Base-by-base conservation (phyloP, 2,113 vertebrate genomes). In the Fulica atra region DNA sequence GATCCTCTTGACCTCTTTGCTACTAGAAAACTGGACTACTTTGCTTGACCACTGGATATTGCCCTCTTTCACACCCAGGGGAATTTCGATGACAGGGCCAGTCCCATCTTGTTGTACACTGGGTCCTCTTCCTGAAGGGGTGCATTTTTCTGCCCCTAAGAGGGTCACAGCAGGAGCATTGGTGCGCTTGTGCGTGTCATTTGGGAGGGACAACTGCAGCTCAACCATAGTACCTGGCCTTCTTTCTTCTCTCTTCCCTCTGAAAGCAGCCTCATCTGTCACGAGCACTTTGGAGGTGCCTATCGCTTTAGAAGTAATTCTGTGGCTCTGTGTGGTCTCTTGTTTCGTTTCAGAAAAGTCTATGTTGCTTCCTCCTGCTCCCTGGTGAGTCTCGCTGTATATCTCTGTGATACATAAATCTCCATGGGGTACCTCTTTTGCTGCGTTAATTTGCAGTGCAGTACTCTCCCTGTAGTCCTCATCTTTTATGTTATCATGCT, bases 131-230 rank as follows among this genome's bases (percentile, higher is more conserved):
- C 91, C 98, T 95, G 94, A 57, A 90, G 91, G 61, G 77, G 35
- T 44, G 7, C 71, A 48, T 35, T 95, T 92, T 76, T 98, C 98
- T 60, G 97, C 81, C 77, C 98, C 98, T 48, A 68, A 63, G 74
- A 98, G 96, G 94, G 98, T 97, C 68, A 98, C 98, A 28, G 97
- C 93, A 57, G 98, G 96, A 56, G 95, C 63, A 33, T 17, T 95
- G 28, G 81, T 59, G 54, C 96, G 94, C 9, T 97, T 95, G 69
- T 96, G 92, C 2, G 46, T 74, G 10, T 98, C 98, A 82, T 97
- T 96, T 8, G 98, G 91, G 44, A 99, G 97, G 57, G 98, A 98
- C 82, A 99, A 93, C 94, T 99, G 99, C 69, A 99, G 95, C 97
- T 99, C 98, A 11, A 99, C 98, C 95, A 98, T 66, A 48, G 98